Conservation (phyloP, 1,140 invertebrate species). For the Rhagoletis zephyria region DNA sequence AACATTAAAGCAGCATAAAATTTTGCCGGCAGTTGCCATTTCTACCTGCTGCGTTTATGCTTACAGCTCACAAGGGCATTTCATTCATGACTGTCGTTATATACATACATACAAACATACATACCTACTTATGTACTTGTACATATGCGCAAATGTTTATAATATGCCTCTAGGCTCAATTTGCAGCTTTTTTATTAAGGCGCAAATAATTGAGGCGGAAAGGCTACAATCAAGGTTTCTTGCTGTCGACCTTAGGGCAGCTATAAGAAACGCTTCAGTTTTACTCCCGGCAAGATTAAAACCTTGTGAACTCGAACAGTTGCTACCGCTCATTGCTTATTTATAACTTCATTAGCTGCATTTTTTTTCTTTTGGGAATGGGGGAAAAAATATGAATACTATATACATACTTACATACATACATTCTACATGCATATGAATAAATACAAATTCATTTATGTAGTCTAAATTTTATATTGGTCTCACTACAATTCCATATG, state of each 20-base stretch:
- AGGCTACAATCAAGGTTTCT: background rate
- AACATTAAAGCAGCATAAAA: background rate
- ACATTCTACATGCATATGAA: too few relatives aligned
- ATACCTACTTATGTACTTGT: background rate
- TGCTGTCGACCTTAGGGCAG: background rate
- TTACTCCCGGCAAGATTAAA: background rate
- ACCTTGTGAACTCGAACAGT: conserved; percentile 41
- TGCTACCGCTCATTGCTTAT: conserved; percentile 30
- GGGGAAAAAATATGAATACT: too few relatives aligned
- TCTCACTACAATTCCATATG: too few relatives aligned
- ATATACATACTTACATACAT: too few relatives aligned
- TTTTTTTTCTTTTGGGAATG: too few relatives aligned
- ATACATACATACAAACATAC: background rate
- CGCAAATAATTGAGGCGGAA: conserved; percentile 34
- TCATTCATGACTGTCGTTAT: background rate
- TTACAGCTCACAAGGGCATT: background rate
- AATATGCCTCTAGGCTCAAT: background rate
- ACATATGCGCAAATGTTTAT: background rate
- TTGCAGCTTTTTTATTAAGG: conserved; percentile 4
- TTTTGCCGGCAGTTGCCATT: background rate
- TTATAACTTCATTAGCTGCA: conserved; percentile 11
- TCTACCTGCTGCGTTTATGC: background rate
- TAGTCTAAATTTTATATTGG: too few relatives aligned
- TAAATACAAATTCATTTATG: too few relatives aligned
- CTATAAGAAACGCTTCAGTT: background rate